phyloP scores from a whole-genome alignment of 2,797 vertebrate genomes.

The Karalla daura region DNA sequence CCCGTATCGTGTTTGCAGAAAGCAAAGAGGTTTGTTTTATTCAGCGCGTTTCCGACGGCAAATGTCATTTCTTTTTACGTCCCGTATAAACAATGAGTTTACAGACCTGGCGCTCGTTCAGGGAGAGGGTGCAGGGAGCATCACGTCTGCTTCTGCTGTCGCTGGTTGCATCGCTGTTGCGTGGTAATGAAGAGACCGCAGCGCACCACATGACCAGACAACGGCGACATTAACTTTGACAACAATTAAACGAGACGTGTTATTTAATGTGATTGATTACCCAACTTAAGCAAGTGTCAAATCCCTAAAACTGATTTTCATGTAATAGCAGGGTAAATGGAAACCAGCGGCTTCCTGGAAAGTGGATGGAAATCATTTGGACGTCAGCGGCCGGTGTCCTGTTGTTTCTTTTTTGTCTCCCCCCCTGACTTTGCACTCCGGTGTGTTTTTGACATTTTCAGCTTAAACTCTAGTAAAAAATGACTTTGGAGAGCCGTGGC shows the following conservation, averaged over 20 bases:
- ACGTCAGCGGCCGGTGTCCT: not conserved
- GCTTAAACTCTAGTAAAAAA: not conserved
- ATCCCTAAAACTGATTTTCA: not conserved
- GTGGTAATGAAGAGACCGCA: slow-evolving; percentile 7
- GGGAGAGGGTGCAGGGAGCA: slow-evolving; percentile 1
- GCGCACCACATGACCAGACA: not conserved
- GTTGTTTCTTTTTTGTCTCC: not conserved
- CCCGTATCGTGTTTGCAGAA: not conserved
- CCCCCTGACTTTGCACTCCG: not conserved
- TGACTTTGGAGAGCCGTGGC: slow-evolving; percentile 11
- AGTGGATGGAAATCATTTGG: not conserved
- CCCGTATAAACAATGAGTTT: not conserved
- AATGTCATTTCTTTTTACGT: no score
- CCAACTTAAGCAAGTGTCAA: slow-evolving; percentile 2
- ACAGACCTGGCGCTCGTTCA: not conserved
- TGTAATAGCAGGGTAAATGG: not conserved
- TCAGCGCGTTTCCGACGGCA: no score
- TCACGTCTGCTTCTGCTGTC: slow-evolving; percentile 20
- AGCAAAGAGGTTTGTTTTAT: not conserved
- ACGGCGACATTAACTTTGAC: slow-evolving; percentile 25
- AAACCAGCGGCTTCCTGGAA: not conserved
- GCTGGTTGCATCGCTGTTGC: slow-evolving; percentile 5
- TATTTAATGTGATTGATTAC: slow-evolving; percentile 33
- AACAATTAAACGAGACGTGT: slow-evolving; percentile 25
- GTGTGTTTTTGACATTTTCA: not conserved